Base-by-base conservation (phyloP, 2,797 vertebrate species). In the Characodon lateralis region DNA sequence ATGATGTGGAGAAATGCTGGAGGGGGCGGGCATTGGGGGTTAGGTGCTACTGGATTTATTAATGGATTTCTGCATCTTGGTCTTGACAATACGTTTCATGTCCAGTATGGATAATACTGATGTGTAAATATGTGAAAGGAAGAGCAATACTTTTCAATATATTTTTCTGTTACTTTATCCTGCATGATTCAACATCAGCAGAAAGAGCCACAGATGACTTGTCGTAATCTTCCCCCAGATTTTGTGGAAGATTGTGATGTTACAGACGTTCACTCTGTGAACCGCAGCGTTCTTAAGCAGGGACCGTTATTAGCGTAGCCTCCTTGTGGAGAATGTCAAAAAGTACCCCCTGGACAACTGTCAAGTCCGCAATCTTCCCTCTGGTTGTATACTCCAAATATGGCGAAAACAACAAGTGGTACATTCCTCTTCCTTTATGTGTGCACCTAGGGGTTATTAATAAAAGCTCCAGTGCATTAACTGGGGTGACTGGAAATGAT, bases 401-500 rank as follows among this genome's bases (percentile, higher is more conserved):
- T 35, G 35, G 35, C 3, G 3, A 35, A 14, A 31, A 18, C 16
- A 31, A 61, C 6, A 31, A 46, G 7, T 53, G 48, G 4, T 35
- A 3, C 35, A 35, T 35, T 35, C 35, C 35, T 35, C 35, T 35
- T 35, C 35, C 35, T 35, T 35, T 35, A 35, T 35, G 35, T 35
- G 35, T 35, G 35, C 35, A 35, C 35, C 35, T 35, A 4, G 0
- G 35, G 35, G 35, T 35, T 35, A 35, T 35, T 35, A 35, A 35
- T 35, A 35, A 35, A 35, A 4, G 35, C 35, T 35, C 35, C 35
- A 35, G 35, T 35, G 35, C 35, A 35, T 35, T 35, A 35, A 35
- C 35, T 35, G 31, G 18, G 66, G 22, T n/a, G 46, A 3, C 28
- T 59, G 78, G 74, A 88, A 83, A 79, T 35, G 1, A 41, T 73